Conservation (phyloP, 2,888 invertebrate genomes). For the Strigamia crassipes region DNA sequence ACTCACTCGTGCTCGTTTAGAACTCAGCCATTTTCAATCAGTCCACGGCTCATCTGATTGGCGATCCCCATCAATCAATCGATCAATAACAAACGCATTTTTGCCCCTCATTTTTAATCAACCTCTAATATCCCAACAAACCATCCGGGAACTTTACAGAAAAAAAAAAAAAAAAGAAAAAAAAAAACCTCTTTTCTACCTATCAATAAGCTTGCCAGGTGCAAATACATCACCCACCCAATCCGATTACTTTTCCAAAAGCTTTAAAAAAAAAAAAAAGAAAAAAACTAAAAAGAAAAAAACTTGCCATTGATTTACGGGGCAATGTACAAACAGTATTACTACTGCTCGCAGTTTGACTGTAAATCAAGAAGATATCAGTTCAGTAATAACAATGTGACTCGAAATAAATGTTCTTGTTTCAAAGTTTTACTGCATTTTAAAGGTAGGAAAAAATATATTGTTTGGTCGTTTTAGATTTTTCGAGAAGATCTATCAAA, state of each 20-base stretch:
- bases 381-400: background rate
- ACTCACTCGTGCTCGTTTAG: constrained; percentile 20
- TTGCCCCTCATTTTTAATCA: background rate
- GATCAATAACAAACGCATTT: background rate
- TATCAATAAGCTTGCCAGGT: constrained; percentile 22
- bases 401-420: background rate
- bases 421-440: background rate
- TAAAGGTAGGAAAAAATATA: background rate
- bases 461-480: background rate
- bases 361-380: background rate
- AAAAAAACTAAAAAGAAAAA: background rate
- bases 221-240: constrained; percentile 10
- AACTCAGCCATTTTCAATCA: constrained; percentile 22
- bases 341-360: background rate
- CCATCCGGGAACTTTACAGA: background rate
- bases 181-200: background rate
- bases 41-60: constrained; percentile 7
- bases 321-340: background rate
- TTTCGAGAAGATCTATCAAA: constrained; percentile 11
- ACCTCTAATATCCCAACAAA: constrained; percentile 1
- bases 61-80: constrained; percentile 15
- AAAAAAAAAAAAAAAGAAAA: background rate
- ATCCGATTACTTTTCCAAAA: constrained; percentile 1
- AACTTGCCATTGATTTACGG: background rate
- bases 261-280: background rate